Conservation (phyloP, 2,797 vertebrate genomes). For the Chelidonichthys spinosus region DNA sequence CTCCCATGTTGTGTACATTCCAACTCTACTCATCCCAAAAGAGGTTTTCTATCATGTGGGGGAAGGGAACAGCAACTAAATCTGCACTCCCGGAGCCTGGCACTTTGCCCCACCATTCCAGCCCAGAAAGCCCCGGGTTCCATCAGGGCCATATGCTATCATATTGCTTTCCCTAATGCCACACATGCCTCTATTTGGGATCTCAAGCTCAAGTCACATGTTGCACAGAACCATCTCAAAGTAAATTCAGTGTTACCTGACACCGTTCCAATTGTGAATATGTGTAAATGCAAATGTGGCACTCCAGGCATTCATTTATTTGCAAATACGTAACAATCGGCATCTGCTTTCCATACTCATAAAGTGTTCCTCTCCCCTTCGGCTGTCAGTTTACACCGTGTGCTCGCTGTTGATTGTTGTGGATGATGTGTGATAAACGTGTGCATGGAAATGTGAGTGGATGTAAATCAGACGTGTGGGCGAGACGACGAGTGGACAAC, state of each 20-base stretch:
- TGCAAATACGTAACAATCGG: constrained; percentile 28
- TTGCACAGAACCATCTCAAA: constrained; percentile 11
- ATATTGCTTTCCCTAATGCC: constrained; percentile 38
- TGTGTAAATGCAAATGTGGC: constrained; percentile 22
- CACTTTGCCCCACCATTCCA: constrained; percentile 28
- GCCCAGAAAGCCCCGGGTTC: constrained; percentile 20
- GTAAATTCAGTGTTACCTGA: constrained; percentile 8
- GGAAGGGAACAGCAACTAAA: constrained; percentile 34
- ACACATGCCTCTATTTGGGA: constrained; percentile 30
- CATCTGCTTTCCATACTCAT: constrained; percentile 34
- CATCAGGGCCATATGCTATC: constrained; percentile 39
- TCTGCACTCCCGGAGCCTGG: constrained; percentile 28
- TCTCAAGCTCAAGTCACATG: constrained; percentile 13
- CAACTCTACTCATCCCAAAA: constrained; percentile 18
- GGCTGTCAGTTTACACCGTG: constrained; percentile 37
- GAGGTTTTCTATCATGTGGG: constrained; percentile 17
- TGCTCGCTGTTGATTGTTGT: constrained; percentile 46
- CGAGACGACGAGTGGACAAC: constrained; percentile 64
- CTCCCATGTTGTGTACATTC: constrained; percentile 8
- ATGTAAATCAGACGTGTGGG: constrained; percentile 59
- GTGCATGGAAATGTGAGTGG: constrained; percentile 48
- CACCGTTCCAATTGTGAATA: constrained; percentile 17
- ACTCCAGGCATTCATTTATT: constrained; percentile 28
- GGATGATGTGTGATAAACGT: constrained; percentile 37
- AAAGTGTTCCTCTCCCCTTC: constrained; percentile 16